These are phyloP conservation scores for Babyrousa celebensis DNA, from an alignment of 2,797 vertebrate genomes.

Conservation along the genomic window DNA sequence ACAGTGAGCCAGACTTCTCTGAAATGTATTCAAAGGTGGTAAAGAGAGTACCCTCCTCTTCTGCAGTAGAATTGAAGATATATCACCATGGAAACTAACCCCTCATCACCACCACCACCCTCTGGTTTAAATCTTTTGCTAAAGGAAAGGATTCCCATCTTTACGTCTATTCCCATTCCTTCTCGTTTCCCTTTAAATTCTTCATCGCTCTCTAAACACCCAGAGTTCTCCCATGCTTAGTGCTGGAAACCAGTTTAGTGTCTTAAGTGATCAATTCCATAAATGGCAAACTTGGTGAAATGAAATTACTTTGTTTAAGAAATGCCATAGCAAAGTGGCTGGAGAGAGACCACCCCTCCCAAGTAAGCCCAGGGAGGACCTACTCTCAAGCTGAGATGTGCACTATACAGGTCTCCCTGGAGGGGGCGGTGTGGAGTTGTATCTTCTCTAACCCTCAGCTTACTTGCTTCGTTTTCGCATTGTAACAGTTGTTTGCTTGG, in stretches of 20 bases:
- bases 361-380: rapidly evolving
- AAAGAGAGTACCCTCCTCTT: background rate
- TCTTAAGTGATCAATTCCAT: slow-evolving; percentile 26
- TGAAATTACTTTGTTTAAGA: background rate
- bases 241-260: slow-evolving; percentile 44
- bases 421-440: background rate
- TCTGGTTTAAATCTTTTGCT: slow-evolving; percentile 46
- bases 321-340: background rate
- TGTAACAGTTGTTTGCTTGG: slow-evolving; percentile 21
- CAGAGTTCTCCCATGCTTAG: background rate
- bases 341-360: background rate
- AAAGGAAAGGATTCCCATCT: background rate
- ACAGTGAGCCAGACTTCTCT: background rate
- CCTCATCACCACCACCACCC: background rate
- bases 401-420: background rate
- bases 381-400: background rate
- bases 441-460: background rate
- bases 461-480: slow-evolving; percentile 31
- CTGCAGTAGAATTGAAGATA: background rate
- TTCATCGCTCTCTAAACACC: slow-evolving; percentile 20
- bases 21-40: slow-evolving; percentile 16
- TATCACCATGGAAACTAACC: slow-evolving; percentile 48
- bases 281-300: background rate
- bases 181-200: background rate
- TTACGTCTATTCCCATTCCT: background rate